phyloP scores from a whole-genome alignment of 2,797 vertebrate genomes.

The Microhierax caerulescens region DNA sequence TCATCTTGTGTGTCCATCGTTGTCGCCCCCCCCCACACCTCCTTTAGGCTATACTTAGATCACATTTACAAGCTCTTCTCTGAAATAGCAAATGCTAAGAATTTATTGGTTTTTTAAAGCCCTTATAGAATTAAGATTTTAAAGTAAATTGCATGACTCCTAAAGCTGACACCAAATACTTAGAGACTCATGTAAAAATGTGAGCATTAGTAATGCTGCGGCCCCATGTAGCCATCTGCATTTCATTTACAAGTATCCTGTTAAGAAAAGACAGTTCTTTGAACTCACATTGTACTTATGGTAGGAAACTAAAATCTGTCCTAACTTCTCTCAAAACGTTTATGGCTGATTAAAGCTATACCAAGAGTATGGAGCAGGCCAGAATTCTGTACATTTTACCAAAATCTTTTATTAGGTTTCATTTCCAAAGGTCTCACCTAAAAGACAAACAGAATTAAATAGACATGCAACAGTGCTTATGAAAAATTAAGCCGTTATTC shows the following conservation, averaged over 20 bases:
- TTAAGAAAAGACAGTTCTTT: not conserved
- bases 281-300: not conserved
- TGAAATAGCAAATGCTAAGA: not conserved
- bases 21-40: no score
- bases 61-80: not conserved
- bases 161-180: not conserved
- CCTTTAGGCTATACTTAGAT: not conserved
- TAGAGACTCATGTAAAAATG: not conserved
- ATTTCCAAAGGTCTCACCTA: constrained; percentile 52
- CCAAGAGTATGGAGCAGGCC: not conserved
- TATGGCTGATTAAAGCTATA: not conserved
- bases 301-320: not conserved
- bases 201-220: not conserved
- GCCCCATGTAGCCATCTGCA: not conserved
- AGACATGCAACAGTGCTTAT: constrained; percentile 61
- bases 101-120: not conserved
- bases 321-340: not conserved
- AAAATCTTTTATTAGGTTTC: constrained; percentile 57
- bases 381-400: not conserved
- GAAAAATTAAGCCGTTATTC: constrained; percentile 47
- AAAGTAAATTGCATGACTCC: not conserved
- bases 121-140: not conserved
- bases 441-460: constrained; percentile 43
- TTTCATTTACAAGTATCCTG: not conserved
- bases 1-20: not conserved